Conservation (phyloP, 1,140 invertebrate genomes). For the Dreissena rostriformis region DNA sequence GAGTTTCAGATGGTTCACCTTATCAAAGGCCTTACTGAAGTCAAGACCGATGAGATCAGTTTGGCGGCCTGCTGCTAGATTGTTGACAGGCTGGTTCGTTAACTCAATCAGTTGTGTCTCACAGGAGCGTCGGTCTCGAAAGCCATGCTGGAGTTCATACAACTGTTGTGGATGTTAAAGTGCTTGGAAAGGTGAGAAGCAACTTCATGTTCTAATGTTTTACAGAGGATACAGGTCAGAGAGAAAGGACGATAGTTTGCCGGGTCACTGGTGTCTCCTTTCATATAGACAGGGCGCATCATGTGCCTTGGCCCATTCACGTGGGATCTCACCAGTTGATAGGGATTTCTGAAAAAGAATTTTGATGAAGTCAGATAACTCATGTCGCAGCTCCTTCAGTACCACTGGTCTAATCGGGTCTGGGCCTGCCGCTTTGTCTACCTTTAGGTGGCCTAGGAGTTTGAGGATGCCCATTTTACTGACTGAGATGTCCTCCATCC, state of each 20-base stretch:
- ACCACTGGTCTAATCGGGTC: constrained; percentile 45
- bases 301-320: constrained; percentile 12
- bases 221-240: constrained; percentile 34
- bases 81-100: constrained; percentile 25
- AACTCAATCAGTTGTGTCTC: constrained; percentile 49
- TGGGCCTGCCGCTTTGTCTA: constrained; percentile 46
- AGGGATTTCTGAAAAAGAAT: constrained; percentile 33
- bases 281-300: constrained; percentile 45
- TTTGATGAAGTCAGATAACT: constrained; percentile 19
- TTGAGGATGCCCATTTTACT: constrained; percentile 13
- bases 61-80: constrained; percentile 1
- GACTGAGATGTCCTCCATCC: constrained; percentile 18
- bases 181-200: constrained; percentile 32
- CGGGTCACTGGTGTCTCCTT: constrained; percentile 28
- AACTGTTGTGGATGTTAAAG: constrained; percentile 42
- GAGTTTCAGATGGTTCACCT: constrained; percentile 48
- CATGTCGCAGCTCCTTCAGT: constrained; percentile 42
- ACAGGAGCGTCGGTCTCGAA: constrained; percentile 33
- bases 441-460: constrained; percentile 29
- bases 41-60: constrained; percentile 45
- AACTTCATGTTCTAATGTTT: constrained; percentile 46
- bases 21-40: constrained; percentile 58
- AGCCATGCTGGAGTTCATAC: constrained; percentile 56
- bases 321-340: constrained; percentile 16
- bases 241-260: constrained; percentile 48